Conservation (phyloP, 1,140 invertebrate genomes). For the Gonatopus flavifemur region DNA sequence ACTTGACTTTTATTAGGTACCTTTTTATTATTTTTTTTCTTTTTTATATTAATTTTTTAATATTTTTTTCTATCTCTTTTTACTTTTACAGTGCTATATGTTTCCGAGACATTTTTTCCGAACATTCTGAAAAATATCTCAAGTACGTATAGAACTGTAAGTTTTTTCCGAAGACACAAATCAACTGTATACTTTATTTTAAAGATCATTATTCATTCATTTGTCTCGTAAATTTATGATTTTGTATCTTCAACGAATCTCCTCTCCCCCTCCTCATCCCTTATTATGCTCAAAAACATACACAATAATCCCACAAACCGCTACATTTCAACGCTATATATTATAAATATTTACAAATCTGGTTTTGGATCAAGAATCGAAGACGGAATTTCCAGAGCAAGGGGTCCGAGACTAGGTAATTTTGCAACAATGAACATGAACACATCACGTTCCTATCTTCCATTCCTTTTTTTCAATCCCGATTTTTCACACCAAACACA, state of each 20-base stretch:
- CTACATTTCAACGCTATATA: no score
- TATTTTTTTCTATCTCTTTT: slow-evolving; percentile 26
- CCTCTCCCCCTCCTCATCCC: not conserved
- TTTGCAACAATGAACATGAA: no score
- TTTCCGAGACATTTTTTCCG: not conserved
- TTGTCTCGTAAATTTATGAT: not conserved
- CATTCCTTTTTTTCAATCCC: no score
- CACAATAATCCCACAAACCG: no score
- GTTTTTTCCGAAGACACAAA: not conserved
- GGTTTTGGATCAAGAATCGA: no score
- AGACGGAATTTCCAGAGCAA: no score
- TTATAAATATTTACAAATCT: no score
- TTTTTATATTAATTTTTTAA: slow-evolving; percentile 41
- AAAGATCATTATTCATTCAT: slow-evolving; percentile 10
- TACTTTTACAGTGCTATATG: not conserved
- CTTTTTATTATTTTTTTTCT: slow-evolving; percentile 50
- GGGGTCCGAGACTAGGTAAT: no score
- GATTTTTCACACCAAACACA: no score
- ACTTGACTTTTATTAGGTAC: slow-evolving; percentile 69
- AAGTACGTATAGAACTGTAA: slow-evolving; percentile 1
- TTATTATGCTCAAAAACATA: no score
- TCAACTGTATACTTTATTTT: not conserved
- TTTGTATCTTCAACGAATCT: not conserved
- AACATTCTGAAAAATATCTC: not conserved
- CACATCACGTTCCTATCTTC: no score